A percentile compares a stretch with the other conserved stretches of the same genome.
Conservation (phyloP, 2,888 invertebrate genomes). For the Eupeodes luniger region DNA sequence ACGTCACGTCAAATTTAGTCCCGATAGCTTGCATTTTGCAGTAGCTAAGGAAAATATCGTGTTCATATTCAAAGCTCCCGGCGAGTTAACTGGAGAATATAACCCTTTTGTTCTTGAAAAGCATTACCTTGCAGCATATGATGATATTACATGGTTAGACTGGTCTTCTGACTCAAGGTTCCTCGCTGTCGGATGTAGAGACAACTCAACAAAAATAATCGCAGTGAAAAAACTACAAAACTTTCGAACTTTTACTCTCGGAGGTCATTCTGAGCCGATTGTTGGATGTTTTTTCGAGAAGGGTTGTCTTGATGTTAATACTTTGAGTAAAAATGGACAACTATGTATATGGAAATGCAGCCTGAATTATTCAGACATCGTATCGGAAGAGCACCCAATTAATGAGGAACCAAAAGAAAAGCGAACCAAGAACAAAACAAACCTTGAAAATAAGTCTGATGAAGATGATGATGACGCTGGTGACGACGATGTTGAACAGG, state of each 20-base stretch:
- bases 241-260: conserved; percentile 90
- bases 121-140: conserved; percentile 92
- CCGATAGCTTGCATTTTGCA: conserved; percentile 96
- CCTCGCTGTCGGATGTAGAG: conserved; percentile 95
- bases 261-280: conserved; percentile 93
- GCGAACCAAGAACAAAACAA: conserved; percentile 55
- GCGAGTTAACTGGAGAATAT: conserved; percentile 91
- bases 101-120: conserved; percentile 94
- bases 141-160: conserved; percentile 93
- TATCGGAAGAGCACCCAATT: conserved; percentile 22
- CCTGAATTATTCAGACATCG: conserved; percentile 88
- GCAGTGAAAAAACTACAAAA: conserved; percentile 90
- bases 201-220: conserved; percentile 94
- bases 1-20: conserved; percentile 93
- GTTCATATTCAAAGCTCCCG: conserved; percentile 94
- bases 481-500: conserved; percentile 85
- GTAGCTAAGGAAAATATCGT: conserved; percentile 94
- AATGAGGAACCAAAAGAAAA: conserved; percentile 34
- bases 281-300: conserved; percentile 95
- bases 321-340: conserved; percentile 93
- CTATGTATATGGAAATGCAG: conserved; percentile 92
- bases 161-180: conserved; percentile 97
- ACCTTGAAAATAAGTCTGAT: conserved; percentile 85
- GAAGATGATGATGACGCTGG: conserved; percentile 88
- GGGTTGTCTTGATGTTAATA: conserved; percentile 92